phyloP scores from a whole-genome alignment of 2,113 vertebrate genomes.

The Aegithalos caudatus region DNA sequence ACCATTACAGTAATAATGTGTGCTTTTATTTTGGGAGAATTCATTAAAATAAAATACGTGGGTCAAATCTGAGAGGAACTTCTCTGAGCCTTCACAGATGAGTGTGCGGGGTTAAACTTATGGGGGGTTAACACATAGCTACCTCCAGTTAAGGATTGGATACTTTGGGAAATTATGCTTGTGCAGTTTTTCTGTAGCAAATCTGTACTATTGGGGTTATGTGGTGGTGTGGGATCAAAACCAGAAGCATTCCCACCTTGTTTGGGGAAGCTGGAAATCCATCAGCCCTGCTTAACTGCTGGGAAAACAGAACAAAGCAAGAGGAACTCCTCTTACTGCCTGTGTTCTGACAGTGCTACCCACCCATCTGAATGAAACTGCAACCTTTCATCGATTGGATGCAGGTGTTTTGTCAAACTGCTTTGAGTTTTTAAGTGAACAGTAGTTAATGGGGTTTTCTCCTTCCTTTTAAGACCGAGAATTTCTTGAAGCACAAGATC shows the following conservation, averaged over 20 bases:
- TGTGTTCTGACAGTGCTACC: not conserved
- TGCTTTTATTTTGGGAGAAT: not conserved
- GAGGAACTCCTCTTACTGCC: not conserved
- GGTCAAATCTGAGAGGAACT: not conserved
- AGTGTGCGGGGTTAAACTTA: not conserved
- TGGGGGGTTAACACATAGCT: accelerated
- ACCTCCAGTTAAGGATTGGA: not conserved
- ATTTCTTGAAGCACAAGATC: conserved; percentile 98
- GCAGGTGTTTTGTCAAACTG: not conserved
- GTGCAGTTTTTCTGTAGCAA: not conserved
- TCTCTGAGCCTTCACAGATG: not conserved
- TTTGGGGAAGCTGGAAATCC: not conserved
- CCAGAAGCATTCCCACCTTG: not conserved
- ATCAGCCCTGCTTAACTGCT: not conserved
- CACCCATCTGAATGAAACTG: not conserved
- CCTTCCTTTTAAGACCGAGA: conserved; percentile 84
- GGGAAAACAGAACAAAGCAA: not conserved
- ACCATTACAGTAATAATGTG: not conserved
- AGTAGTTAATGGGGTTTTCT: not conserved
- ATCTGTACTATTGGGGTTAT: not conserved
- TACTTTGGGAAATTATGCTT: not conserved
- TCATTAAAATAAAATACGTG: not conserved
- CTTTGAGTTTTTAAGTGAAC: not conserved
- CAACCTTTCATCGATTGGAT: not conserved
- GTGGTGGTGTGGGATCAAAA: not conserved